These are phyloP conservation scores for Orthosia gothica DNA, from an alignment of 2,888 invertebrate species.

Conservation along the genomic window DNA sequence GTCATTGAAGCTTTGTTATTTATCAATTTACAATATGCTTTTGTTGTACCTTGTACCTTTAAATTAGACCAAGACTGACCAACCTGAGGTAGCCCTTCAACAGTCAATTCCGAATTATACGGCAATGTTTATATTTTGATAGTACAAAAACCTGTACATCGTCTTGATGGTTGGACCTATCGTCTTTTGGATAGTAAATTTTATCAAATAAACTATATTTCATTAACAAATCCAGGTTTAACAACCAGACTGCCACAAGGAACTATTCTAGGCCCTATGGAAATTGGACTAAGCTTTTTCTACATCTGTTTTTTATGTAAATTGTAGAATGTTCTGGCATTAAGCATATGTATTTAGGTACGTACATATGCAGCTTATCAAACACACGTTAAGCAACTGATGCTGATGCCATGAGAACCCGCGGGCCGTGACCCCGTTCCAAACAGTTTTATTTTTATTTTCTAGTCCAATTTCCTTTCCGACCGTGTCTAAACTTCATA, in stretches of 20 bases:
- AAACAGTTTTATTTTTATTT: constrained; percentile 82
- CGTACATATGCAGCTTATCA: constrained; percentile 66
- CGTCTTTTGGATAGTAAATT: neutral
- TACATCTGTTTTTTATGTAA: constrained; percentile 12
- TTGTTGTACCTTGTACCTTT: constrained; percentile 62
- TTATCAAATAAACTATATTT: neutral
- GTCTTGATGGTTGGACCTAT: neutral
- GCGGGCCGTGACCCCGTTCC: constrained; percentile 83
- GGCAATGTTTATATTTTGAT: neutral
- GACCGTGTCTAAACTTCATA: constrained; percentile 83
- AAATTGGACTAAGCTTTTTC: neutral
- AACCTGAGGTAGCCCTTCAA: constrained; percentile 24
- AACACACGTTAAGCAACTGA: constrained; percentile 74
- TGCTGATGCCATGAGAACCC: constrained; percentile 76
- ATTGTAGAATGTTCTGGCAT: constrained; percentile 9
- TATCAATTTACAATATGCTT: constrained; percentile 62
- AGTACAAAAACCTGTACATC: neutral
- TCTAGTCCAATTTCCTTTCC: constrained; percentile 86
- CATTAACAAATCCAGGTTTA: constrained; percentile 14
- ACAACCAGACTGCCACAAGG: constrained; percentile 62
- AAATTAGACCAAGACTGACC: constrained; percentile 34
- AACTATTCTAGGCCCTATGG: constrained; percentile 11
- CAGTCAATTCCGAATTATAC: neutral
- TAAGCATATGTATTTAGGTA: constrained; percentile 57
- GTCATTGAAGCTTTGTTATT: constrained; percentile 69